phyloP scores from a whole-genome alignment of 2,113 vertebrate genomes.

The Eulemur macaco region DNA sequence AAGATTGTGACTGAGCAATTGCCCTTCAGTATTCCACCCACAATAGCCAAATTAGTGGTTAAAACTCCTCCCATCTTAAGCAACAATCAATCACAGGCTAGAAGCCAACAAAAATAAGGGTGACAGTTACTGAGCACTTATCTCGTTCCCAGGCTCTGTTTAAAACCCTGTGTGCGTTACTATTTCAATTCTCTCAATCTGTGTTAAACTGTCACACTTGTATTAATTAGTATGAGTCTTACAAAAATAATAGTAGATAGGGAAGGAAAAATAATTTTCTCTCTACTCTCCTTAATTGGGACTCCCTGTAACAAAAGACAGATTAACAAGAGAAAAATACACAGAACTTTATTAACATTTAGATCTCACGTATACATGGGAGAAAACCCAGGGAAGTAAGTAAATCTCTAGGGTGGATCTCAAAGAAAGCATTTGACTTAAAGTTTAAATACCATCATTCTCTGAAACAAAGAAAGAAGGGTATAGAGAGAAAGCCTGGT shows the following conservation, averaged over 20 bases:
- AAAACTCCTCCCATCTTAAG: neutral
- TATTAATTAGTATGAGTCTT: neutral
- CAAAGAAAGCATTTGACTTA: neutral
- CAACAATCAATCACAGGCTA: neutral
- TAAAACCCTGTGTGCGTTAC: neutral
- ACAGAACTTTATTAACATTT: neutral
- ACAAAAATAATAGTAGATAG: neutral
- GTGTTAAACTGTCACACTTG: neutral
- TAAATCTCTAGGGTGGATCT: neutral
- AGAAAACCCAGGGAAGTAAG: neutral
- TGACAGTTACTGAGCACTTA: neutral
- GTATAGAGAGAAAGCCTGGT: neutral
- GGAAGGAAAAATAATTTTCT: neutral
- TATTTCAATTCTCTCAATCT: conserved; percentile 15
- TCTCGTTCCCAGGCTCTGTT: neutral
- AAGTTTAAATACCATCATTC: neutral
- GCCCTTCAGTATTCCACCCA: neutral
- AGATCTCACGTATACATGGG: neutral
- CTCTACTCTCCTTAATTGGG: neutral
- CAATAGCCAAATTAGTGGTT: neutral
- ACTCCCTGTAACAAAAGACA: neutral
- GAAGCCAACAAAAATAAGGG: neutral
- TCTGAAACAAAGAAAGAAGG: neutral
- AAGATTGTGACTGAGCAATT: neutral
- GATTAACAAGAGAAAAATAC: neutral